Percentiles rank a stretch among this genome's conserved stretches.
phyloP scores from a whole-genome alignment of 2,797 vertebrate species.

The Epinephelus awoara region DNA sequence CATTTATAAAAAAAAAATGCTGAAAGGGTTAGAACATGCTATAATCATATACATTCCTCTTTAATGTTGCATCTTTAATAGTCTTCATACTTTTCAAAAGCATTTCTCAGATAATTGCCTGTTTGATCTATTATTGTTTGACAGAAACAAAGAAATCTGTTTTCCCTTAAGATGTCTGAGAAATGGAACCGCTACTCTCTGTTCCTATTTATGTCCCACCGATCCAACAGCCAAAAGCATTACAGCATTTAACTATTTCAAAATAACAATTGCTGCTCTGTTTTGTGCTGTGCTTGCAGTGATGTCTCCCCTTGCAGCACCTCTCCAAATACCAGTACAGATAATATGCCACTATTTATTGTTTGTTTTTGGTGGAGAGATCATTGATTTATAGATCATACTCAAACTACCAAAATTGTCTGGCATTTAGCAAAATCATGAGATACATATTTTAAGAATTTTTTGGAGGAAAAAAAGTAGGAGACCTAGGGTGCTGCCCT shows the following conservation, averaged over 20 bases:
- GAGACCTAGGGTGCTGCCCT: slow-evolving; percentile 1
- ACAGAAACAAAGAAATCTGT: slow-evolving; percentile 26
- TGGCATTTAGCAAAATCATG: neutral
- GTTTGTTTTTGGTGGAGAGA: neutral
- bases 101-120: slow-evolving; percentile 7
- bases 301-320: neutral
- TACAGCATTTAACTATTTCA: slow-evolving; percentile 4
- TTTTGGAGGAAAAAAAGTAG: neutral
- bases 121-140: slow-evolving; percentile 25
- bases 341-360: neutral
- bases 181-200: neutral
- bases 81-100: slow-evolving; percentile 9
- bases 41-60: neutral
- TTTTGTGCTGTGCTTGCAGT: slow-evolving; percentile 5
- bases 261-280: slow-evolving; percentile 18
- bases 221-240: slow-evolving; percentile 9
- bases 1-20: neutral
- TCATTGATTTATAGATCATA: neutral
- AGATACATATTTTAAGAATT: neutral
- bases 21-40: neutral
- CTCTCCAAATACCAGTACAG: neutral
- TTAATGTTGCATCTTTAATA: neutral
- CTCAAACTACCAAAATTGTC: neutral
- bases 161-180: slow-evolving; percentile 31
- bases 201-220: slow-evolving; percentile 15